Evolutionary conservation across 2,888 invertebrate genomes (phyloP).

Genomic region (Reticulitermes lucifugus): DNA sequence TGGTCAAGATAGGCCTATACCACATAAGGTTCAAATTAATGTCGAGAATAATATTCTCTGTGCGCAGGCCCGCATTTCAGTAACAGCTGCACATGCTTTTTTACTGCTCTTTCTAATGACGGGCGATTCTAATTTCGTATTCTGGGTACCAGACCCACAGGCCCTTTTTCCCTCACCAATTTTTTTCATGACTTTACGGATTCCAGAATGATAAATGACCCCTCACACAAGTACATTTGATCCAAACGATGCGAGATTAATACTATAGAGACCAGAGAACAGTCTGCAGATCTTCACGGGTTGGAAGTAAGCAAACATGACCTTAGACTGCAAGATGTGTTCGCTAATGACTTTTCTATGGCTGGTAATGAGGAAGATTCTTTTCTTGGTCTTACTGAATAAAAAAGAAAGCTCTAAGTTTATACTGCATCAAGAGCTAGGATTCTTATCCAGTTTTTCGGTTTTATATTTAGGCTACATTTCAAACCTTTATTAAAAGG

Average conservation of each 20-base stretch:
- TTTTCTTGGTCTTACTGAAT: no score
- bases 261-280: not conserved
- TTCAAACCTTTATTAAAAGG: no score
- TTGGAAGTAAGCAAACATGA: not conserved
- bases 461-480: no score
- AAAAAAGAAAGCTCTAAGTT: no score
- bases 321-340: not conserved
- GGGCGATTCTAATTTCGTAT: slow-evolving; percentile 1
- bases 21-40: not conserved
- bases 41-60: not conserved
- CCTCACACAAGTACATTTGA: not conserved
- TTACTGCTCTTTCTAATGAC: not conserved
- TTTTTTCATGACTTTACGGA: not conserved
- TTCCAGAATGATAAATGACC: not conserved
- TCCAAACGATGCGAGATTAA: slow-evolving; percentile 2
- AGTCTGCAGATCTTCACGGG: not conserved
- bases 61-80: not conserved
- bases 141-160: not conserved
- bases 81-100: not conserved
- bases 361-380: not conserved
- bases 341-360: not conserved
- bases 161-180: not conserved
- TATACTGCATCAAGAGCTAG: no score
- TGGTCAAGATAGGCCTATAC: no score
- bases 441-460: no score